These are phyloP conservation scores for Cepphus grylle DNA, from an alignment of 2,113 vertebrate genomes.

Conservation along the genomic window DNA sequence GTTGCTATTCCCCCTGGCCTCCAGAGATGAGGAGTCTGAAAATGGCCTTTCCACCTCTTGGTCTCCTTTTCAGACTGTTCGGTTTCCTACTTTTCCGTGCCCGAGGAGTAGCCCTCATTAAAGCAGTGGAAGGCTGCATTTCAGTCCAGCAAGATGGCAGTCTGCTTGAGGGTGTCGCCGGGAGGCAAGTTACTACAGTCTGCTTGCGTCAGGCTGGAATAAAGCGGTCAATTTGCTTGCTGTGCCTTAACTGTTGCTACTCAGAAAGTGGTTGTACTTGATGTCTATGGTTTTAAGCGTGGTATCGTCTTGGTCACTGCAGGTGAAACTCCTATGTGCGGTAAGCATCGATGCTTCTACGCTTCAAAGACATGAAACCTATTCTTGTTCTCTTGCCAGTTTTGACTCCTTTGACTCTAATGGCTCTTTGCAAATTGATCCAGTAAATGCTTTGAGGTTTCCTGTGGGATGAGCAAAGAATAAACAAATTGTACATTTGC, in stretches of 20 bases:
- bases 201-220: background rate
- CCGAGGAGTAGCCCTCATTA: background rate
- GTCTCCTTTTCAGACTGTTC: background rate
- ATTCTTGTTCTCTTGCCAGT: background rate
- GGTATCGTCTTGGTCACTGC: background rate
- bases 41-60: background rate
- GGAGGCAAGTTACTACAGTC: background rate
- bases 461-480: background rate
- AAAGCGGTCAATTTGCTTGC: background rate
- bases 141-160: background rate
- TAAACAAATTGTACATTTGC: background rate
- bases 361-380: background rate
- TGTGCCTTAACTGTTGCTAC: background rate
- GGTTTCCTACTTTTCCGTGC: background rate
- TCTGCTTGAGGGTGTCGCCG: no score
- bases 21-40: background rate
- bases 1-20: background rate
- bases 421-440: background rate
- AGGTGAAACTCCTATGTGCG: background rate
- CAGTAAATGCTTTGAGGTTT: background rate
- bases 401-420: background rate
- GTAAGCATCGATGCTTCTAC: background rate
- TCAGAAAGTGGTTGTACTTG: background rate
- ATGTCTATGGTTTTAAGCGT: background rate
- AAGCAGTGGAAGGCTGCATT: background rate